These are phyloP conservation scores for Cerceris ruficornis DNA, from an alignment of 2,888 invertebrate genomes.

Conservation along the genomic window DNA sequence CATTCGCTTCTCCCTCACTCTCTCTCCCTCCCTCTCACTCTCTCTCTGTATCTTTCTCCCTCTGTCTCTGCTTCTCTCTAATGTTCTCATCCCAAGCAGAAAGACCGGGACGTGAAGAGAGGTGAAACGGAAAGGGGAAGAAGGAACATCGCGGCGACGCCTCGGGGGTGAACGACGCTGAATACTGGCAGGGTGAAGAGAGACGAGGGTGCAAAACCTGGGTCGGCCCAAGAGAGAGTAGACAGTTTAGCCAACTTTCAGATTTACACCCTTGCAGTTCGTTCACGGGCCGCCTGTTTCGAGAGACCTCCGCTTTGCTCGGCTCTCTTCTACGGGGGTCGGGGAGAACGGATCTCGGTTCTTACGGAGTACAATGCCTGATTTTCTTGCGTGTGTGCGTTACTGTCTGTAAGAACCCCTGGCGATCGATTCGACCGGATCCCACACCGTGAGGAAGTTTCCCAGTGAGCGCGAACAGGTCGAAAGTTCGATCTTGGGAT, in stretches of 20 bases:
- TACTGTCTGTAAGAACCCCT: constrained; percentile 29
- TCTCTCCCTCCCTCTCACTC: constrained; percentile 16
- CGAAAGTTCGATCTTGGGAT: constrained; percentile 57
- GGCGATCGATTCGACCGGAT: not conserved
- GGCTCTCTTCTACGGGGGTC: constrained; percentile 22
- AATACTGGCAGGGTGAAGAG: constrained; percentile 55
- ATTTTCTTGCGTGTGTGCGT: constrained; percentile 27
- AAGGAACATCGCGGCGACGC: constrained; percentile 57
- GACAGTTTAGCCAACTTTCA: constrained; percentile 78
- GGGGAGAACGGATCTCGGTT: constrained; percentile 25
- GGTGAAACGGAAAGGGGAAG: constrained; percentile 9
- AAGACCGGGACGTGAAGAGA: no score
- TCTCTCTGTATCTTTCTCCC: constrained; percentile 11
- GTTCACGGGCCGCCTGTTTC: constrained; percentile 74
- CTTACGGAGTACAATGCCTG: constrained; percentile 51
- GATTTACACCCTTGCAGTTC: constrained; percentile 77
- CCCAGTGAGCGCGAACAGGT: constrained; percentile 41
- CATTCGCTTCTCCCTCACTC: not conserved
- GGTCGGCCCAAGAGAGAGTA: constrained; percentile 60
- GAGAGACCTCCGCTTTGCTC: constrained; percentile 60
- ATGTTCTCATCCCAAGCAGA: constrained; percentile 12
- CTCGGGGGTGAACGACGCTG: constrained; percentile 61
- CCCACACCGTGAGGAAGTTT: constrained; percentile 10
- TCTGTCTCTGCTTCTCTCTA: constrained; percentile 19
- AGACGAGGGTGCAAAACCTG: constrained; percentile 63